phyloP scores from a whole-genome alignment of 1,140 invertebrate species.

The Drosophila ananassae region DNA sequence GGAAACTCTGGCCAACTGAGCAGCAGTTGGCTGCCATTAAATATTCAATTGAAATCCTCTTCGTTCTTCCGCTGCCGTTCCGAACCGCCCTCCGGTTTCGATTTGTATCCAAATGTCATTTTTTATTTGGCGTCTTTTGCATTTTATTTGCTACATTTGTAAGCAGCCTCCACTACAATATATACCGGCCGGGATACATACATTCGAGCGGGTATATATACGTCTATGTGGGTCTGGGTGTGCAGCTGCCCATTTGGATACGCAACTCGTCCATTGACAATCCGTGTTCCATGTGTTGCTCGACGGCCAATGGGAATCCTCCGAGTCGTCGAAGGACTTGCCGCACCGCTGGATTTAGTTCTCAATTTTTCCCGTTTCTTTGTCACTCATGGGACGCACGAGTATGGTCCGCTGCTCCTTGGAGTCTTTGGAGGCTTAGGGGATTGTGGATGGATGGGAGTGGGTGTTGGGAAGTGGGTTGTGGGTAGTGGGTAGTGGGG shows the following conservation, averaged over 20 bases:
- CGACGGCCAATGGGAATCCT: slow-evolving; percentile 71
- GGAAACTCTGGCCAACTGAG: slow-evolving; percentile 19
- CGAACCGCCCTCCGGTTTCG: slow-evolving; percentile 49
- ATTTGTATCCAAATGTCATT: slow-evolving; percentile 83
- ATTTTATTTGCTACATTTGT: slow-evolving; percentile 82
- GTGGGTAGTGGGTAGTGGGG: background rate
- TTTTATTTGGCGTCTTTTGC: slow-evolving; percentile 79
- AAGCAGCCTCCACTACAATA: slow-evolving; percentile 29
- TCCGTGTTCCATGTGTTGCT: slow-evolving; percentile 68
- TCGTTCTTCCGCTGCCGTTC: slow-evolving; percentile 4
- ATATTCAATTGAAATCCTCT: slow-evolving; percentile 73
- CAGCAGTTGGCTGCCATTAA: slow-evolving; percentile 79
- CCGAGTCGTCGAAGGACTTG: slow-evolving; percentile 55
- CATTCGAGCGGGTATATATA: slow-evolving; percentile 14
- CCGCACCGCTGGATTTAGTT: slow-evolving; percentile 65
- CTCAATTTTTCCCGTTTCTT: slow-evolving; percentile 73
- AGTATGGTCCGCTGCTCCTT: slow-evolving; percentile 46
- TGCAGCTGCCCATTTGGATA: slow-evolving; percentile 63
- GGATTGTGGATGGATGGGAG: slow-evolving; percentile 2
- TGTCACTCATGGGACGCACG: slow-evolving; percentile 74
- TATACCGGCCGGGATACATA: slow-evolving; percentile 30
- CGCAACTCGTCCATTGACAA: slow-evolving; percentile 75
- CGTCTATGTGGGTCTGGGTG: slow-evolving; percentile 8
- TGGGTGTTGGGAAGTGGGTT: background rate
- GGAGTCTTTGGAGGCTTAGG: slow-evolving; percentile 8